Evolutionary conservation across 2,113 vertebrate species (phyloP).

Genomic region (Eptesicus fuscus): DNA sequence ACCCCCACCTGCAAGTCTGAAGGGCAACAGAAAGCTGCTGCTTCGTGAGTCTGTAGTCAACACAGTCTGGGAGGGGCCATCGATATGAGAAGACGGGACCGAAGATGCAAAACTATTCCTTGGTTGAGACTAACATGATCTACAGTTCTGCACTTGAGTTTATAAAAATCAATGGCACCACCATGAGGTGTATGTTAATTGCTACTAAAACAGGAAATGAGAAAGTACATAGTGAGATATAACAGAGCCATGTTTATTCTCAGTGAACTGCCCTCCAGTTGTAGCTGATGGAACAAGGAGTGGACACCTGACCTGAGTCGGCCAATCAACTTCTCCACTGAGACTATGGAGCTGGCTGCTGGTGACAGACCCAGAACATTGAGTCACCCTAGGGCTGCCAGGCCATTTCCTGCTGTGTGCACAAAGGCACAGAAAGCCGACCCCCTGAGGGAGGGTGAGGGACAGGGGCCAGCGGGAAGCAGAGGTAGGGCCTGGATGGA

Average conservation of each 20-base stretch:
- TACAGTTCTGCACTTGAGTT: not conserved
- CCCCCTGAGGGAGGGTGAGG: not conserved
- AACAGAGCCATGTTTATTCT: not conserved
- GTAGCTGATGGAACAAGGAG: not conserved
- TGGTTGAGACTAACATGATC: not conserved
- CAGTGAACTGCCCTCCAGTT: not conserved
- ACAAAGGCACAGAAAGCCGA: not conserved
- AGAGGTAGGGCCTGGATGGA: not conserved
- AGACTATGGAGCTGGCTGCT: not conserved
- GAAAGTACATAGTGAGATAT: not conserved
- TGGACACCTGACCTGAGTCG: not conserved
- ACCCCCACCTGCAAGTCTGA: not conserved
- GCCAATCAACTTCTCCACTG: not conserved
- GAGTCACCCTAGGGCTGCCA: not conserved
- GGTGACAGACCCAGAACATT: not conserved
- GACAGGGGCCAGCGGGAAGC: not conserved
- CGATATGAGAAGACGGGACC: accelerated
- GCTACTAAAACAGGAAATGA: not conserved
- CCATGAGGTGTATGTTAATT: not conserved
- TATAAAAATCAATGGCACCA: not conserved
- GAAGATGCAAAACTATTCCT: not conserved
- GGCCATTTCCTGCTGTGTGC: not conserved
- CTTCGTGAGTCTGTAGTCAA: not conserved
- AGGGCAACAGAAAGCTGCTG: not conserved
- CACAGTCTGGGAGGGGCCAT: not conserved